Evolutionary conservation across 2,888 invertebrate genomes (phyloP).

Genomic region (Mongoloraphidia duomilia): DNA sequence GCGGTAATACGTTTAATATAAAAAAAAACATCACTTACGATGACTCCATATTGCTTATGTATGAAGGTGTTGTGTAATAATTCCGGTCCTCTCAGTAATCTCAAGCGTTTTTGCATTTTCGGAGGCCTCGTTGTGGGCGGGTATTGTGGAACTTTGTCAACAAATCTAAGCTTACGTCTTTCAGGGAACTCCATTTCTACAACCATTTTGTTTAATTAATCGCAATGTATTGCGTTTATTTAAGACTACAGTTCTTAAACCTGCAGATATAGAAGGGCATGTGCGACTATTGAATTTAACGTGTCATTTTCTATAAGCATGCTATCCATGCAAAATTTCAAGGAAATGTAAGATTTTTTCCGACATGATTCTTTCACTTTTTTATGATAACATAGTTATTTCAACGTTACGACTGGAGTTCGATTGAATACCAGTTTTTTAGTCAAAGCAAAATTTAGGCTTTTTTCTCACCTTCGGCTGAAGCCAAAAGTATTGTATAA

Average conservation of each 20-base stretch:
- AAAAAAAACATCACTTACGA: conserved; percentile 42
- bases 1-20: not conserved
- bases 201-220: conserved; percentile 9
- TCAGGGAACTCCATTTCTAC: conserved; percentile 61
- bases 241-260: not conserved
- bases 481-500: too few species aligned
- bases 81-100: conserved; percentile 88
- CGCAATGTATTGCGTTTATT: not conserved
- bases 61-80: conserved; percentile 66
- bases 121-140: conserved; percentile 53
- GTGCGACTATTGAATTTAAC: not conserved
- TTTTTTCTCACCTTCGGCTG: too few species aligned
- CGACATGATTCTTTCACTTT: too few species aligned
- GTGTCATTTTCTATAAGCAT: too few species aligned
- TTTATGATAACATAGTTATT: too few species aligned
- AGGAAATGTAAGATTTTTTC: too few species aligned
- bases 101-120: conserved; percentile 71
- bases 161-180: conserved; percentile 48
- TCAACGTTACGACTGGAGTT: too few species aligned
- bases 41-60: conserved; percentile 85
- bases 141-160: conserved; percentile 60
- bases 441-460: too few species aligned
- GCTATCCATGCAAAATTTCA: not conserved
- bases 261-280: not conserved
- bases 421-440: too few species aligned